A percentile compares a stretch with the other conserved stretches of the same genome.
Evolutionary conservation across 2,113 vertebrate species (phyloP).

Genomic region (Strigops habroptila): DNA sequence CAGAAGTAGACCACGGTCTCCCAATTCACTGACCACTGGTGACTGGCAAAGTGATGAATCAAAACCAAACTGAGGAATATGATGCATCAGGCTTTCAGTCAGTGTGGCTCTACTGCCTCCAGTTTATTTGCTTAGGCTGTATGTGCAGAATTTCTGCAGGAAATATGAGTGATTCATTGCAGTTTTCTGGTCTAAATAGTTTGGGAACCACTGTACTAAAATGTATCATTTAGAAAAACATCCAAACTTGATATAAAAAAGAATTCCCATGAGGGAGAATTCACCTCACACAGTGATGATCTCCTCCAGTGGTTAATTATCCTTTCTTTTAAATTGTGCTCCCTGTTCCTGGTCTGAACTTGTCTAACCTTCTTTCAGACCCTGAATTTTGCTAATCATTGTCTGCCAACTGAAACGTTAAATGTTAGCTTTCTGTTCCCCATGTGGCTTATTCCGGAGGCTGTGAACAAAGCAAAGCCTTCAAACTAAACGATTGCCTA

Average conservation of each 20-base stretch:
- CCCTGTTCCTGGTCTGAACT: background rate
- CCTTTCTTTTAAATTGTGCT: background rate
- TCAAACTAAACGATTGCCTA: background rate
- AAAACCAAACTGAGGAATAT: background rate
- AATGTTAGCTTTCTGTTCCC: background rate
- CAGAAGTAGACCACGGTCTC: background rate
- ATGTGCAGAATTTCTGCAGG: background rate
- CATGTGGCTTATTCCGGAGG: background rate
- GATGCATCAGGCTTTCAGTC: background rate
- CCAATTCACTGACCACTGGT: background rate
- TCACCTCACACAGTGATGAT: background rate
- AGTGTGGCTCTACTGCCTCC: background rate
- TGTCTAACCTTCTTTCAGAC: background rate
- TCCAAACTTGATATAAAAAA: background rate
- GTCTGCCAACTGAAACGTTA: background rate
- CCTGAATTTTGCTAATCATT: background rate
- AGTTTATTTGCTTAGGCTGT: background rate
- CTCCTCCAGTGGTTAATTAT: background rate
- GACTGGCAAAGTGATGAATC: background rate
- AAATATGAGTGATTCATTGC: background rate
- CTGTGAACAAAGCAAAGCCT: background rate
- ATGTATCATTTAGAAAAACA: background rate
- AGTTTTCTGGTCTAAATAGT: background rate
- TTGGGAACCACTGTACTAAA: background rate
- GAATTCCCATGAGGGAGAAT: background rate